phyloP scores from a whole-genome alignment of 1,140 invertebrate genomes.

The Drosophila mauritiana region DNA sequence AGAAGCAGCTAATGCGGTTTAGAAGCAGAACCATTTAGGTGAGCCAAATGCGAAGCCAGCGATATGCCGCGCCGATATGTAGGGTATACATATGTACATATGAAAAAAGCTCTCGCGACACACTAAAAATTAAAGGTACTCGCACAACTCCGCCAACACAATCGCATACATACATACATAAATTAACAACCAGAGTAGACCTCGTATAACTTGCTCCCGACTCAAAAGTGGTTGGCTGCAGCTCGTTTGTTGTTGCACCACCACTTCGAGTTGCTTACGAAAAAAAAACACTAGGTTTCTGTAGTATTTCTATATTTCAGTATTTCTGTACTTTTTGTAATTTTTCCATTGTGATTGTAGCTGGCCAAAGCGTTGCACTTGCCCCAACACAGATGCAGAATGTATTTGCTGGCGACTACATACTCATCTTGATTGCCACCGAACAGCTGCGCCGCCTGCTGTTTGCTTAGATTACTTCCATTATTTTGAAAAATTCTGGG shows the following conservation, averaged over 20 bases:
- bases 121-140: constrained; percentile 65
- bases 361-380: constrained; percentile 57
- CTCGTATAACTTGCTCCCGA: constrained; percentile 76
- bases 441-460: constrained; percentile 59
- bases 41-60: neutral
- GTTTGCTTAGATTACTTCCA: constrained; percentile 26
- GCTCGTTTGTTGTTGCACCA: constrained; percentile 39
- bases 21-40: constrained; percentile 8
- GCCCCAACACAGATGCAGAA: constrained; percentile 56
- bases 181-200: constrained; percentile 59
- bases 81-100: constrained; percentile 9
- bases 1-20: constrained; percentile 19
- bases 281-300: constrained; percentile 66
- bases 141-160: constrained; percentile 41
- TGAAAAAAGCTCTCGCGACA: constrained; percentile 50
- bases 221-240: constrained; percentile 58
- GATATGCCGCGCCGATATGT: constrained; percentile 12
- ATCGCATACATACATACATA: constrained; percentile 28
- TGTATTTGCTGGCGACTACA: constrained; percentile 14
- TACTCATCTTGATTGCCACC: constrained; percentile 65
- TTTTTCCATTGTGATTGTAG: constrained; percentile 40
- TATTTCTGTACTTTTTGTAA: constrained; percentile 19
- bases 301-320: constrained; percentile 3
- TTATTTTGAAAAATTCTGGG: constrained; percentile 15
- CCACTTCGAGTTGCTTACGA: constrained; percentile 61